These are phyloP conservation scores for Pangasius larnaudii DNA, from an alignment of 2,797 vertebrate species.

Conservation along the genomic window DNA sequence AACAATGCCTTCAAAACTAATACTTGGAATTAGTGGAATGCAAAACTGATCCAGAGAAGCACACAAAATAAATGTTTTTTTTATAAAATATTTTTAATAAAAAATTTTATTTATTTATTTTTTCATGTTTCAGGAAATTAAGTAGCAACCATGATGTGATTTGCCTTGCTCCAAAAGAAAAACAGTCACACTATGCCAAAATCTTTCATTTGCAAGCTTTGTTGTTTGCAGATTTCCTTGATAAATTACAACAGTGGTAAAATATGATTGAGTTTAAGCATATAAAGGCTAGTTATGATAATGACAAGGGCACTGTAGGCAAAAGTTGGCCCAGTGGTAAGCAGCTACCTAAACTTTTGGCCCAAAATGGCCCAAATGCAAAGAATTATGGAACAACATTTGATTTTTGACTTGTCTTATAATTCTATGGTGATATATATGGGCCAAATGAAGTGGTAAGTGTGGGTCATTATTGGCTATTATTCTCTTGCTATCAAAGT, in stretches of 20 bases:
- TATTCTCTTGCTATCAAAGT: background rate
- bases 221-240: slow-evolving; percentile 36
- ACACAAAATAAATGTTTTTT: slow-evolving; percentile 33
- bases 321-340: background rate
- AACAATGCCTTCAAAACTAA: slow-evolving; percentile 14
- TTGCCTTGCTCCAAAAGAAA: slow-evolving; percentile 35
- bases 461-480: background rate
- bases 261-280: background rate
- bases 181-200: slow-evolving; percentile 38
- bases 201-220: slow-evolving; percentile 53
- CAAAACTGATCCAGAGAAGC: slow-evolving; percentile 7
- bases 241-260: slow-evolving; percentile 44
- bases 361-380: background rate
- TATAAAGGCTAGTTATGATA: background rate
- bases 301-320: background rate
- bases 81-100: too few relatives aligned
- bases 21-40: slow-evolving; percentile 28
- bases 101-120: background rate
- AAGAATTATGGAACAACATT: background rate
- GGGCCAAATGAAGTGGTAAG: background rate
- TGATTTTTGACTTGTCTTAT: background rate
- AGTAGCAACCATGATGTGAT: slow-evolving; percentile 50
- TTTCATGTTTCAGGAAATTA: slow-evolving; percentile 52
- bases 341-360: background rate
- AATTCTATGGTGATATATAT: background rate